phyloP scores from a whole-genome alignment of 1,140 invertebrate genomes.

The Zaprionus gabonicus region DNA sequence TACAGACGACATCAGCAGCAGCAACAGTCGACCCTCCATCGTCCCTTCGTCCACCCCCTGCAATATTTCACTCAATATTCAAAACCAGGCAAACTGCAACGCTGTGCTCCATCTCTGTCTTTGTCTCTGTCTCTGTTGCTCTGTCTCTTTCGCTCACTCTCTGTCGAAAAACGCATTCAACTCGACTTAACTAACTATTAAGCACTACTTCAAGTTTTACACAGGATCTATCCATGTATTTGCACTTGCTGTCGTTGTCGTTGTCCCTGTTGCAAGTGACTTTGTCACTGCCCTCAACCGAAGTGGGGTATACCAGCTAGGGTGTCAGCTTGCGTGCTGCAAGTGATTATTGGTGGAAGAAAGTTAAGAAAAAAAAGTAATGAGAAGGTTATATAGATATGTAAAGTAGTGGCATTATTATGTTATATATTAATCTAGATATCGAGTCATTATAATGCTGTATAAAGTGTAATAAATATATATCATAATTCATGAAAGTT shows the following conservation, averaged over 20 bases:
- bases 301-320: not conserved
- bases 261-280: conserved; percentile 42
- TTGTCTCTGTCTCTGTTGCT: not conserved
- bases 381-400: too few species aligned
- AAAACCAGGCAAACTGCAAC: conserved; percentile 54
- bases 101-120: not conserved
- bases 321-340: not conserved
- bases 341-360: too few species aligned
- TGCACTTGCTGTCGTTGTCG: conserved; percentile 57
- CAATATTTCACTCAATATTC: conserved; percentile 82
- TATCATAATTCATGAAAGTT: too few species aligned
- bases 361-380: too few species aligned
- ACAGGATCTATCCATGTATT: conserved; percentile 78
- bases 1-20: conserved; percentile 77
- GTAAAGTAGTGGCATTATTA: too few species aligned
- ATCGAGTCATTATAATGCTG: too few species aligned
- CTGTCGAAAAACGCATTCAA: conserved; percentile 77
- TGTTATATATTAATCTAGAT: too few species aligned
- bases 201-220: conserved; percentile 79
- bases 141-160: not conserved
- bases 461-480: too few species aligned
- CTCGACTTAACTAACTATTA: conserved; percentile 83
- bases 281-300: conserved; percentile 12
- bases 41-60: not conserved
- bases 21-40: conserved; percentile 22